These are phyloP conservation scores for Dromococcyx pavoninus DNA, from an alignment of 2,797 vertebrate genomes.

Conservation along the genomic window DNA sequence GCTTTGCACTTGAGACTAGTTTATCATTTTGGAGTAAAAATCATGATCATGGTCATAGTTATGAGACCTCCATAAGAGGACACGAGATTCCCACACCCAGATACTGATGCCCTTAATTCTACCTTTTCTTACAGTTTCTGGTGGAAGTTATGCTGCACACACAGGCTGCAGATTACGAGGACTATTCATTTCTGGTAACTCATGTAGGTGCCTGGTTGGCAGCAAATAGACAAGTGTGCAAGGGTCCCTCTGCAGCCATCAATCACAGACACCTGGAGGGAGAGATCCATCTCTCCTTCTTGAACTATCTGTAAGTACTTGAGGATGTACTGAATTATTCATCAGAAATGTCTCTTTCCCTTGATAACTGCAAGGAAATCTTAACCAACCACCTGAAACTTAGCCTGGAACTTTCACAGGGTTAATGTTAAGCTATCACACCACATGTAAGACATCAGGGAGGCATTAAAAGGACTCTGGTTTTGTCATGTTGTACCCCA, in stretches of 20 bases:
- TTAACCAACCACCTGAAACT: neutral
- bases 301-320: neutral
- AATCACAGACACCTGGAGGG: neutral
- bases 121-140: neutral
- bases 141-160: neutral
- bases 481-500: neutral
- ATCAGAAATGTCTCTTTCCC: neutral
- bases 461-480: neutral
- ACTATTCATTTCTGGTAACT: neutral
- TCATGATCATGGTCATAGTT: neutral
- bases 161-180: neutral
- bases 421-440: neutral
- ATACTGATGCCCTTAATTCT: neutral
- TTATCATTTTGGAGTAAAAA: neutral
- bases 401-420: neutral
- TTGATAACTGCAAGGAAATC: neutral
- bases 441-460: neutral
- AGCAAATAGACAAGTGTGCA: neutral
- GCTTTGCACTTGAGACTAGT: neutral
- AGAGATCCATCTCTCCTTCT: neutral
- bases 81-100: neutral
- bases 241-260: neutral
- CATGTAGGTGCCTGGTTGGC: neutral
- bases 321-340: neutral
- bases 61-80: neutral